phyloP scores from a whole-genome alignment of 2,797 vertebrate species.

The Trachops cirrhosus region DNA sequence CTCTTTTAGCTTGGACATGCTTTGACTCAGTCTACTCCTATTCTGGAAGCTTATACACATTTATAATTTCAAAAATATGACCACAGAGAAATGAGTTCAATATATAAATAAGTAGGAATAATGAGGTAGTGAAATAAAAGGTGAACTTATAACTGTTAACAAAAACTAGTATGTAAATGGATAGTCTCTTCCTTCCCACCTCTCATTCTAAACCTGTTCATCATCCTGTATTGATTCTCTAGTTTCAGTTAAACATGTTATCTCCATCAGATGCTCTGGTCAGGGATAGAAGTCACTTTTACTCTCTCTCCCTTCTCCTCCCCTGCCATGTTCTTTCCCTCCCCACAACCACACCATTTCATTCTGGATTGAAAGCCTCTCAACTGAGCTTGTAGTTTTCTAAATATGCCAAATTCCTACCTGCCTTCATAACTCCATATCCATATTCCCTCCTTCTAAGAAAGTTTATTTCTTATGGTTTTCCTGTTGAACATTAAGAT shows the following conservation, averaged over 20 bases:
- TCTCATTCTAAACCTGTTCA: background rate
- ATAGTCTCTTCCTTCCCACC: background rate
- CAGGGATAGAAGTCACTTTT: background rate
- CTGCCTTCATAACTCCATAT: background rate
- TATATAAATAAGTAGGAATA: background rate
- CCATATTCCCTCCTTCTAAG: background rate
- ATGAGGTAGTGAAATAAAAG: background rate
- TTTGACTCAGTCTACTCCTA: background rate
- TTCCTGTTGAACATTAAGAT: background rate
- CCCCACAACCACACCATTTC: background rate
- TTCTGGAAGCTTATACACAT: background rate
- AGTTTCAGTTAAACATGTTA: background rate
- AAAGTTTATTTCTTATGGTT: background rate
- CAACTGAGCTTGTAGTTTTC: background rate
- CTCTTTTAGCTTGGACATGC: background rate
- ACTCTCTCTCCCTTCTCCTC: background rate
- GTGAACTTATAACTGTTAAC: background rate
- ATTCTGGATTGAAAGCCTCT: background rate
- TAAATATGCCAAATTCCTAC: background rate
- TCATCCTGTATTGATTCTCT: background rate
- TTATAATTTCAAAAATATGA: background rate
- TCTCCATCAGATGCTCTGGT: background rate
- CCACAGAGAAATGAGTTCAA: background rate
- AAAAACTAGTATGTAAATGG: rapidly evolving
- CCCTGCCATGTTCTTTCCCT: background rate